A percentile compares a stretch with the other conserved stretches of the same genome.
Conservation (phyloP, 35 echinoderm and acorn worm genomes). For the Apostichopus parvimensis region DNA sequence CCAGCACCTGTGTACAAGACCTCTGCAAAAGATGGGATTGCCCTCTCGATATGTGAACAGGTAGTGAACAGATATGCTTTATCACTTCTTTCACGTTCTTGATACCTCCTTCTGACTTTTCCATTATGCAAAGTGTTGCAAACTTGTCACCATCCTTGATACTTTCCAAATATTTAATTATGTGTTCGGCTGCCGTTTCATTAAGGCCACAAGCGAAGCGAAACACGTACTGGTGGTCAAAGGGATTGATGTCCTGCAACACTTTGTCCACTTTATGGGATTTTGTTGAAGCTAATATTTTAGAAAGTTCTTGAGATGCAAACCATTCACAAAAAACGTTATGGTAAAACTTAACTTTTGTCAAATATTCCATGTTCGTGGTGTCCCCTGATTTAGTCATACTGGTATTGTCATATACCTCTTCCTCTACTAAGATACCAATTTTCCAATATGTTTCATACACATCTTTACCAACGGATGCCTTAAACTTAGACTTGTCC, state of each 20-base stretch:
- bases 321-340: neutral
- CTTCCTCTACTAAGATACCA: constrained; percentile 24
- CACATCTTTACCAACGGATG: neutral
- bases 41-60: neutral
- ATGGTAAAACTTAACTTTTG: neutral
- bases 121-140: constrained; percentile 4
- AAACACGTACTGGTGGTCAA: neutral
- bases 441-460: neutral
- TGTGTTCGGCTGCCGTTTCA: neutral
- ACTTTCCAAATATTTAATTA: neutral
- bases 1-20: neutral
- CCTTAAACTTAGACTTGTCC: neutral
- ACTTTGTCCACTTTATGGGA: neutral
- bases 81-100: neutral
- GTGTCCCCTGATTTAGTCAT: neutral
- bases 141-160: neutral
- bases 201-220: neutral
- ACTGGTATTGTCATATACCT: neutral
- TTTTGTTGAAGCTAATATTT: neutral
- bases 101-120: neutral
- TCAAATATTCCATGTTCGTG: too few species aligned
- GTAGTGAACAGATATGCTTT: neutral
- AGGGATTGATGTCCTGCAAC: neutral
- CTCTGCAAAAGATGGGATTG: neutral
- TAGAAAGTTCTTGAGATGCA: neutral